Base-by-base conservation (phyloP, 2,797 vertebrate genomes). In the Philypnodon macrostomus region DNA sequence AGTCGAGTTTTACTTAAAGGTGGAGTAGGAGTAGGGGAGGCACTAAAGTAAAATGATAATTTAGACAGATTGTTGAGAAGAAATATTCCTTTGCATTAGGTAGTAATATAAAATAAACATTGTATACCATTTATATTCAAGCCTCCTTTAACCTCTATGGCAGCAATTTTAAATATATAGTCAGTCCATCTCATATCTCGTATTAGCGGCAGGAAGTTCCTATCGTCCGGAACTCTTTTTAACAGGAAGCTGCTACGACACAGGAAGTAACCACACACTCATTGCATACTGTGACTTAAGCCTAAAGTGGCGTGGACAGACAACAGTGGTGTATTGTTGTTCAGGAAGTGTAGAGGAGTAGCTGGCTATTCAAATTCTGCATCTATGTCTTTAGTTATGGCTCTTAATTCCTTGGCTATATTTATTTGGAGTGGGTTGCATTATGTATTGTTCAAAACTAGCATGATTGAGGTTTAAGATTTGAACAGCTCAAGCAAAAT, bases 291-390 rank as follows among this genome's bases (percentile, higher is more conserved):
- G 58, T 53, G 36, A 59, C 32, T 52, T 73, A 67, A 67, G 53
- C 46, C 50, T 71, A 24, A 37, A 47, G 47, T 67, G 70, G 79
- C 58, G 82, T 75, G 67, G 70, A 70, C 58, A 63, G 24, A 45
- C 51, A 50, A 40, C n/a, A 51, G 66, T 56, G 60, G 53, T 81
- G 45, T 81, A 84, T 85, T 86, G 82, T 90, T 85, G 58, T 71
- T 62, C 85, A 83, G 88, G 87, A 90, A 88, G 85, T 86, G 58
- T 65, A 79, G 70, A 75, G 70, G 70, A 85, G 78, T 72, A 68
- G 71, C 63, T 52, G 53, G 59, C 68, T 64, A 52, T 68, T 86
- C 75, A 68, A 47, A 72, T 46, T 70, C 62, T 60, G 58, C 49
- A 63, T 47, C 75, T 67, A 82, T 87, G 77, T 88, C 78, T 68